Percentiles rank a stretch among this genome's conserved stretches.
phyloP scores from a whole-genome alignment of 2,888 invertebrate species.

The Nebria brevicollis region DNA sequence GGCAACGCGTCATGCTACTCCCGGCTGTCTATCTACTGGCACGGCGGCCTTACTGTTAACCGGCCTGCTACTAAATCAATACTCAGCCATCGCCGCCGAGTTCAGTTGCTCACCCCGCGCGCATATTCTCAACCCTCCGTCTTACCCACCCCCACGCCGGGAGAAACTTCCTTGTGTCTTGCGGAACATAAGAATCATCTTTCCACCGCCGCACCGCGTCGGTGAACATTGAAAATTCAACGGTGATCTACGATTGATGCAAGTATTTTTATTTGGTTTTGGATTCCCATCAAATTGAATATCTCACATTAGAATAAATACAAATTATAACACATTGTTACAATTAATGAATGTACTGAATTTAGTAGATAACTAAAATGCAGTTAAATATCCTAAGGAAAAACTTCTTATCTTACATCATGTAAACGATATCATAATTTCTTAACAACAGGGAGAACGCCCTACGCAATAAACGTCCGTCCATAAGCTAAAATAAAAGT shows the following conservation, averaged over 20 bases:
- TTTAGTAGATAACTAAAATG: neutral
- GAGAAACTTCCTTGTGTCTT: conserved; percentile 16
- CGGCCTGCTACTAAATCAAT: conserved; percentile 65
- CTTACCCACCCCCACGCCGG: conserved; percentile 5
- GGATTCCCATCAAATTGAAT: neutral
- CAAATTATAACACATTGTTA: too few species aligned
- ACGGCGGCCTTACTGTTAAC: conserved; percentile 49
- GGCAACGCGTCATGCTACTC: conserved; percentile 59
- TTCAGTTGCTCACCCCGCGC: conserved; percentile 55
- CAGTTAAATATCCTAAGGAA: neutral
- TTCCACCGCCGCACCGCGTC: conserved; percentile 9
- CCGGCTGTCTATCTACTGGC: conserved; percentile 62
- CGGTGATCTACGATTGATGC: neutral
- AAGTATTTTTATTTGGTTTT: neutral
- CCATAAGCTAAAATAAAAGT: conserved; percentile 39
- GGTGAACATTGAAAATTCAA: conserved; percentile 39
- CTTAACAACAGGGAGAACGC: conserved; percentile 12
- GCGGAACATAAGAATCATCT: conserved; percentile 40
- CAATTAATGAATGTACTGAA: neutral
- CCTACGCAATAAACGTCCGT: neutral
- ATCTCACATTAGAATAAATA: too few species aligned
- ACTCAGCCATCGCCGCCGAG: conserved; percentile 56
- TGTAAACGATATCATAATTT: conserved; percentile 36
- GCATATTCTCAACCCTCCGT: conserved; percentile 51
- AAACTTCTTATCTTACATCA: conserved; percentile 32